Evolutionary conservation across 2,113 vertebrate genomes (phyloP).

Genomic region (Anguilla japonica): DNA sequence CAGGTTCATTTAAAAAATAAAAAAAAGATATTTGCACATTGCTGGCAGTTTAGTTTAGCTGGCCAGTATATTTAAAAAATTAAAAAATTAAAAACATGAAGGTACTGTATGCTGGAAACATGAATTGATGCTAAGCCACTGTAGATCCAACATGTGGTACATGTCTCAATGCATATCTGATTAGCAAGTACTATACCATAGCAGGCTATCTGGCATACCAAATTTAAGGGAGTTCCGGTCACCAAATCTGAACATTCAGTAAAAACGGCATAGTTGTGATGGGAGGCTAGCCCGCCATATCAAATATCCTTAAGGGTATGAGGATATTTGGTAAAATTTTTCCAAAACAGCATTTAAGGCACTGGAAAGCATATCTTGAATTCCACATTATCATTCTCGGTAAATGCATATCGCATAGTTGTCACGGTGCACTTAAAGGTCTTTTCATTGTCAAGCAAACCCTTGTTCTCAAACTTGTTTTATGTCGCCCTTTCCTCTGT

Average conservation of each 20-base stretch:
- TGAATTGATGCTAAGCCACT: not conserved
- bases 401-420: slow-evolving; percentile 15
- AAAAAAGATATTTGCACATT: too few species aligned
- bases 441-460: slow-evolving; percentile 34
- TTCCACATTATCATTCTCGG: not conserved
- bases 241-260: not conserved
- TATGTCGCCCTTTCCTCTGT: not conserved
- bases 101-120: not conserved
- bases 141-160: not conserved
- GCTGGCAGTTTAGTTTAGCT: too few species aligned
- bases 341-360: slow-evolving; percentile 11
- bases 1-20: not conserved
- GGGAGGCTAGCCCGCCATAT: too few species aligned
- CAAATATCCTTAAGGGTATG: too few species aligned
- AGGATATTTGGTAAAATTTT: too few species aligned
- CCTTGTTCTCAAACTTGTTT: slow-evolving; percentile 13
- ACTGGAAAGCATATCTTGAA: not conserved
- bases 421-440: slow-evolving; percentile 1
- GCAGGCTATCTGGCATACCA: not conserved
- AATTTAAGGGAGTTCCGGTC: not conserved
- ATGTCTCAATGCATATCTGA: not conserved
- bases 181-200: not conserved
- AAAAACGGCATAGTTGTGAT: too few species aligned
- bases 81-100: too few species aligned
- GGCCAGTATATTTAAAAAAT: too few species aligned